These are phyloP conservation scores for Apeira syringaria DNA, from an alignment of 2,888 invertebrate genomes.

Conservation along the genomic window DNA sequence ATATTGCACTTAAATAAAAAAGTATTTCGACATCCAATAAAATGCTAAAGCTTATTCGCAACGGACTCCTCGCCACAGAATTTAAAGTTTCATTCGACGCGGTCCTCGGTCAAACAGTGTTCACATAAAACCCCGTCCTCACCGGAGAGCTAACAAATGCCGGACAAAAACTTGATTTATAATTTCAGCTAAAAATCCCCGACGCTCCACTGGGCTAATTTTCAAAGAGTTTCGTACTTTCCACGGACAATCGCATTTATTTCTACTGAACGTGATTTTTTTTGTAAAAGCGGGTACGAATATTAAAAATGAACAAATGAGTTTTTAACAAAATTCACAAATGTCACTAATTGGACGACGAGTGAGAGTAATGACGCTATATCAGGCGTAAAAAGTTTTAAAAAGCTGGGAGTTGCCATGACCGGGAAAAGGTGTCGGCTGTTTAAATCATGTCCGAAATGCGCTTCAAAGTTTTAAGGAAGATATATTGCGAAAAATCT, in stretches of 20 bases:
- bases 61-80: slow-evolving; percentile 4
- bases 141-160: slow-evolving; percentile 23
- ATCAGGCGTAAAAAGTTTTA: slow-evolving; percentile 16
- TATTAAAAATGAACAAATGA: slow-evolving; percentile 55
- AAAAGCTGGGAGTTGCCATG: slow-evolving; percentile 9
- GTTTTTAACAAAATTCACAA: slow-evolving; percentile 44
- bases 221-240: slow-evolving; percentile 55
- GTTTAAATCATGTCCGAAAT: slow-evolving; percentile 20
- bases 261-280: slow-evolving; percentile 46
- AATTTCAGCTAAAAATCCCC: slow-evolving; percentile 50
- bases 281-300: slow-evolving; percentile 42
- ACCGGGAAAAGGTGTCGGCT: slow-evolving; percentile 16
- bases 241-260: slow-evolving; percentile 50
- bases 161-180: slow-evolving; percentile 60
- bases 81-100: slow-evolving; percentile 21
- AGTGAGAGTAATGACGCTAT: slow-evolving; percentile 45
- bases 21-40: slow-evolving; percentile 3
- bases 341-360: slow-evolving; percentile 51
- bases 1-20: no score
- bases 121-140: slow-evolving; percentile 14
- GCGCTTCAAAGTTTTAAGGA: slow-evolving; percentile 16
- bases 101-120: slow-evolving; percentile 7
- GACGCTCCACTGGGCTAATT: slow-evolving; percentile 53
- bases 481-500: slow-evolving; percentile 19
- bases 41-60: slow-evolving; percentile 4